Evolutionary conservation across 2,113 vertebrate genomes (phyloP).

Genomic region (Chionomys nivalis): DNA sequence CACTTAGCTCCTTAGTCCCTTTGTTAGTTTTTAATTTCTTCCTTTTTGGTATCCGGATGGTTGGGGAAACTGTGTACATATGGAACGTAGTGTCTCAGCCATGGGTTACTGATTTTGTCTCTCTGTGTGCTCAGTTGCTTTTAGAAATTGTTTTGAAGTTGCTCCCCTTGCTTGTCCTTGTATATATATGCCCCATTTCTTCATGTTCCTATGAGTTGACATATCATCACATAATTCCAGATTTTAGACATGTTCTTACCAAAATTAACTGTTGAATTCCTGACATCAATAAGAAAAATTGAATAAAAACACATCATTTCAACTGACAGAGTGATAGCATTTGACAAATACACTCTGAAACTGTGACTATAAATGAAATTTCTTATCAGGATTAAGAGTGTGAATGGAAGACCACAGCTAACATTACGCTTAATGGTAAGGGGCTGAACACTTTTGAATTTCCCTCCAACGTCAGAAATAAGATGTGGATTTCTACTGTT

Average conservation of each 20-base stretch:
- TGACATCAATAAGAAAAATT: background rate
- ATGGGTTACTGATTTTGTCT: background rate
- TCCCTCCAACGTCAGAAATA: too few relatives aligned
- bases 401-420: background rate
- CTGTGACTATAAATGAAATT: background rate
- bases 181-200: background rate
- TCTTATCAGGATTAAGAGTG: background rate
- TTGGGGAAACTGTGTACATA: background rate
- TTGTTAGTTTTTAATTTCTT: background rate
- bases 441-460: background rate
- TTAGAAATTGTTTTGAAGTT: slow-evolving; percentile 31
- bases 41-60: background rate
- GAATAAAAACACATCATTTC: background rate
- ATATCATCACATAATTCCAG: background rate
- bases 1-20: background rate
- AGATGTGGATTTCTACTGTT: too few relatives aligned
- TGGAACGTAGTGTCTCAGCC: background rate
- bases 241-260: background rate
- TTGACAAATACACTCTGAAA: background rate
- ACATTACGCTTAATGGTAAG: background rate
- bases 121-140: background rate
- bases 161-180: background rate
- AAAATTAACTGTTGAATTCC: background rate
- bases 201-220: slow-evolving; percentile 29
- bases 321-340: background rate